These are phyloP conservation scores for Tadarida brasiliensis DNA, from an alignment of 2,797 vertebrate species.

Conservation along the genomic window DNA sequence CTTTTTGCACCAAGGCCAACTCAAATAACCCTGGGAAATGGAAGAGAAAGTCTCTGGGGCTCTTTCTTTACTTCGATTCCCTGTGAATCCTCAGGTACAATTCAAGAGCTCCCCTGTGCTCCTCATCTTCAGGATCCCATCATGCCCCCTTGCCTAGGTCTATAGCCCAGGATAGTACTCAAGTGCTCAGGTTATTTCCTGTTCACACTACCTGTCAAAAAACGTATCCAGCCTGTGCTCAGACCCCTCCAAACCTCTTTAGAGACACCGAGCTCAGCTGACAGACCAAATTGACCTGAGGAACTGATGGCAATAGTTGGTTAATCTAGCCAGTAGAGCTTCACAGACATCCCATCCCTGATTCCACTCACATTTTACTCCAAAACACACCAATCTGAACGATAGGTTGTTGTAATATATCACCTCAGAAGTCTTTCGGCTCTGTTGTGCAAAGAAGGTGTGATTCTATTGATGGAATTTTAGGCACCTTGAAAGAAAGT, in stretches of 20 bases:
- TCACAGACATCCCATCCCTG: background rate
- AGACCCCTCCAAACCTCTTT: background rate
- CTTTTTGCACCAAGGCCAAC: slow-evolving; percentile 1
- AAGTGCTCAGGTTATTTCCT: background rate
- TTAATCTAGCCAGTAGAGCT: background rate
- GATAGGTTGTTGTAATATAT: background rate
- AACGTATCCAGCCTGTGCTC: background rate
- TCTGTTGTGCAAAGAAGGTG: background rate
- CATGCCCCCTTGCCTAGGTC: background rate
- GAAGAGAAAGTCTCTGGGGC: background rate
- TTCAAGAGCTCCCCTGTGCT: background rate
- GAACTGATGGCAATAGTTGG: background rate
- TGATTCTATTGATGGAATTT: background rate
- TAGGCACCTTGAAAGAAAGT: background rate
- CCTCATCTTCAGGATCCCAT: background rate
- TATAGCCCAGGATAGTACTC: background rate
- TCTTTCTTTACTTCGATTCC: background rate
- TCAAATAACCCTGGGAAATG: background rate
- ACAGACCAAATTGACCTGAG: background rate
- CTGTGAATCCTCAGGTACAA: background rate
- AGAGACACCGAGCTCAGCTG: background rate
- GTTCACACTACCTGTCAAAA: background rate
- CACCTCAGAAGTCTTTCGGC: background rate
- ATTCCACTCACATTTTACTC: background rate
- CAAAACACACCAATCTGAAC: background rate